These are phyloP conservation scores for Epinotia bilunana DNA, from an alignment of 2,888 invertebrate species.

Conservation along the genomic window DNA sequence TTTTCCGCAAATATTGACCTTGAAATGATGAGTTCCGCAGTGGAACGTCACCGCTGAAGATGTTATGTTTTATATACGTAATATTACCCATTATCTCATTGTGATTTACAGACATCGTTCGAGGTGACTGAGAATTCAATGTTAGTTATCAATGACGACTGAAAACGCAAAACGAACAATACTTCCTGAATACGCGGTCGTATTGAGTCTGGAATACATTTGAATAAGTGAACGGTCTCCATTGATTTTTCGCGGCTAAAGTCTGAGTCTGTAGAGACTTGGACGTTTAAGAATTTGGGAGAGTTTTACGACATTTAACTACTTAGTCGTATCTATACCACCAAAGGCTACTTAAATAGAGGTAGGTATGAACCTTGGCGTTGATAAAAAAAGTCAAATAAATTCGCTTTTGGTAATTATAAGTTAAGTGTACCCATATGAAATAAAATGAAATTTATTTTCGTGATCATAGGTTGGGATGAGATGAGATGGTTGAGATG, in stretches of 20 bases:
- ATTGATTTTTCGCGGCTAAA: constrained; percentile 2
- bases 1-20: constrained; percentile 56
- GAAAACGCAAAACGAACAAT: constrained; percentile 17
- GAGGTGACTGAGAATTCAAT: constrained; percentile 28
- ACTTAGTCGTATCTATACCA: not conserved
- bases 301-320: too few species aligned
- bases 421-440: not conserved
- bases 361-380: too few species aligned
- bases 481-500: too few species aligned
- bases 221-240: not conserved
- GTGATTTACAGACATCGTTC: constrained; percentile 24
- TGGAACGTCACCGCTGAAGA: constrained; percentile 51
- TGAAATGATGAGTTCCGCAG: constrained; percentile 41
- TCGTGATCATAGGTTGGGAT: too few species aligned
- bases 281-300: not conserved
- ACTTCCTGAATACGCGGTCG: constrained; percentile 25
- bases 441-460: not conserved
- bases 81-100: constrained; percentile 39
- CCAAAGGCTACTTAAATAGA: not conserved
- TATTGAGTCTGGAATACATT: constrained; percentile 21
- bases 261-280: not conserved
- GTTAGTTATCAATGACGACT: constrained; percentile 17
- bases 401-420: too few species aligned
- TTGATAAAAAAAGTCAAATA: too few species aligned
- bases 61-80: constrained; percentile 39